A percentile compares a stretch with the other conserved stretches of the same genome.
Conservation (phyloP, 2,888 invertebrate genomes). For the Drosophila stalkeri region DNA sequence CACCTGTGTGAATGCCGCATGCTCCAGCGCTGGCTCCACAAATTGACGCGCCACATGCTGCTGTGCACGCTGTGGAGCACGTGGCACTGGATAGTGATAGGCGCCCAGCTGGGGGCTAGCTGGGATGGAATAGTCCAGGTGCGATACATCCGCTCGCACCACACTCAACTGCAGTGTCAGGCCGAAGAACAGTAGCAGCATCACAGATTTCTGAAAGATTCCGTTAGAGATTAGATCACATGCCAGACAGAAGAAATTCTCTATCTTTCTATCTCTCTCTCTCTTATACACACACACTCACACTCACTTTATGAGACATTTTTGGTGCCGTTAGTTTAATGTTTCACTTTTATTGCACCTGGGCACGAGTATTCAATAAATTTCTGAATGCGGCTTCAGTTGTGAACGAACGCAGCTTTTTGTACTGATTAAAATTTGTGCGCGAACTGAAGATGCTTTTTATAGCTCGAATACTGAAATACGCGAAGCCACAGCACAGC, state of each 20-base stretch:
- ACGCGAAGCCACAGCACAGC: slow-evolving; percentile 15
- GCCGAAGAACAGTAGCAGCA: slow-evolving; percentile 14
- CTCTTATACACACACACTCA: slow-evolving; percentile 6
- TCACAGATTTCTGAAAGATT: slow-evolving; percentile 45
- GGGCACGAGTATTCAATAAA: slow-evolving; percentile 9
- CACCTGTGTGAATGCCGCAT: slow-evolving; percentile 80
- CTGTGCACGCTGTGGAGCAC: slow-evolving; percentile 17
- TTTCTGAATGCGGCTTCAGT: slow-evolving; percentile 22
- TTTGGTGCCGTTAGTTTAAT: slow-evolving; percentile 5
- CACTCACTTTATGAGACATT: slow-evolving; percentile 70
- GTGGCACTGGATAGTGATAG: slow-evolving; percentile 79
- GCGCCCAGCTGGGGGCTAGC: slow-evolving; percentile 62
- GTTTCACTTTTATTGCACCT: slow-evolving; percentile 40
- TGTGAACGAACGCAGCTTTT: slow-evolving; percentile 79
- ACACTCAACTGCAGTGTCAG: slow-evolving; percentile 38
- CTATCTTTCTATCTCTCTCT: too few relatives aligned
- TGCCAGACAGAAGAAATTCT: not conserved
- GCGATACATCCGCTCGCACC: slow-evolving; percentile 59
- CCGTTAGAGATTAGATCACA: slow-evolving; percentile 36
- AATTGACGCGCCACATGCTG: slow-evolving; percentile 68
- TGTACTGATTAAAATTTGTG: slow-evolving; percentile 83
- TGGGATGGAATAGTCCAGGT: slow-evolving; percentile 61
- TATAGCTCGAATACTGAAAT: slow-evolving; percentile 62
- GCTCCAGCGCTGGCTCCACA: slow-evolving; percentile 73
- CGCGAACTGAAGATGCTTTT: slow-evolving; percentile 83